phyloP scores from a whole-genome alignment of 2,888 invertebrate species.

The Apoderus coryli region DNA sequence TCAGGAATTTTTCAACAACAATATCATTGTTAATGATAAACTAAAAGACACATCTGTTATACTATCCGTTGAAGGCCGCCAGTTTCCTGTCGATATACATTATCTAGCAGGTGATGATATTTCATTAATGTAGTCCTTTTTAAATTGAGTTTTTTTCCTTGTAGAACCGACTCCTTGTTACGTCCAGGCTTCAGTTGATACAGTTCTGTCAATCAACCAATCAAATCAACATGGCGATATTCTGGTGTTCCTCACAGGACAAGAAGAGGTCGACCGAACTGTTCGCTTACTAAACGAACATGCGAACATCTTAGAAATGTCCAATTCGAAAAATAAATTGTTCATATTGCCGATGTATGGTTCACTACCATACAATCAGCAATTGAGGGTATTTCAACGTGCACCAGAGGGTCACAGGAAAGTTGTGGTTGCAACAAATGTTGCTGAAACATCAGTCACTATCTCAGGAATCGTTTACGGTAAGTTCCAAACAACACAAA shows the following conservation, averaged over 20 bases:
- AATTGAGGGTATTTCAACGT: constrained; percentile 67
- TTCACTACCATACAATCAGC: constrained; percentile 64
- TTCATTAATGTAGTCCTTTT: constrained; percentile 22
- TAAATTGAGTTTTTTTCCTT: constrained; percentile 19
- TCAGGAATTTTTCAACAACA: constrained; percentile 58
- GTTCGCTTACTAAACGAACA: constrained; percentile 49
- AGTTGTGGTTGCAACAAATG: constrained; percentile 86
- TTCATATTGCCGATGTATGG: constrained; percentile 84
- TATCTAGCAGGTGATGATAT: constrained; percentile 50
- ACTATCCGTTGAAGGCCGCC: constrained; percentile 76
- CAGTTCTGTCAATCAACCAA: constrained; percentile 77
- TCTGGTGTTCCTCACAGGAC: constrained; percentile 83
- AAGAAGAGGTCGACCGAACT: constrained; percentile 82
- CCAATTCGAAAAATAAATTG: constrained; percentile 39
- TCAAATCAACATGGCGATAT: constrained; percentile 75
- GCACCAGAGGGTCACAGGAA: constrained; percentile 63
- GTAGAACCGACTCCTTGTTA: constrained; percentile 81
- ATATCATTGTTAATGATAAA: constrained; percentile 28
- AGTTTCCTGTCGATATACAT: constrained; percentile 74
- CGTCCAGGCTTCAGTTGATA: constrained; percentile 74
- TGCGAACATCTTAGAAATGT: constrained; percentile 38
- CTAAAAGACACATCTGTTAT: constrained; percentile 59
- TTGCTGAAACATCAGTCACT: constrained; percentile 94
- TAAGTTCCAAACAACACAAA: constrained; percentile 26
- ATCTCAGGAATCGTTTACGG: constrained; percentile 86